phyloP scores from a whole-genome alignment of 1,140 invertebrate species.

The Matsumurasca onukii region DNA sequence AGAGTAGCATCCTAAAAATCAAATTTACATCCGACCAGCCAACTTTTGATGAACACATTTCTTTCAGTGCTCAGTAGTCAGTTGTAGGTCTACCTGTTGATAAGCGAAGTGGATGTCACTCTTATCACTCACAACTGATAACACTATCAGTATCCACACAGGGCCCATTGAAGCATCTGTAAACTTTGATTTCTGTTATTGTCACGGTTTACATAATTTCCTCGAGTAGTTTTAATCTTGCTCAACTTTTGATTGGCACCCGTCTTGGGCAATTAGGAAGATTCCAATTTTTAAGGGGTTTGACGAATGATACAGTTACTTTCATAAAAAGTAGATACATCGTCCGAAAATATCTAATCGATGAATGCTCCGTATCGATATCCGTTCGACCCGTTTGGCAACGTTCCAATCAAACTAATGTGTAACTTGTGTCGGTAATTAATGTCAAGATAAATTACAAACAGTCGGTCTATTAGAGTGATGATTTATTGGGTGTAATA shows the following conservation, averaged over 20 bases:
- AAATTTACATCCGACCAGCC: too few relatives aligned
- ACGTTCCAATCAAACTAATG: not conserved
- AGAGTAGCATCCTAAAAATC: too few relatives aligned
- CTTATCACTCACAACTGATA: constrained; percentile 8
- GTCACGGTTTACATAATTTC: constrained; percentile 10
- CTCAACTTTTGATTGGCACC: not conserved
- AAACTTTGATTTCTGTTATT: constrained; percentile 18
- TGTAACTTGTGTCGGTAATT: constrained; percentile 14
- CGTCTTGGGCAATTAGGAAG: too few relatives aligned
- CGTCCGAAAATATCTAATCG: too few relatives aligned
- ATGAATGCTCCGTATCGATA: not conserved
- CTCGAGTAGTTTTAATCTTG: constrained; percentile 5
- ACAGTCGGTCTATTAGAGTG: constrained; percentile 13
- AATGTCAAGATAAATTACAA: constrained; percentile 17
- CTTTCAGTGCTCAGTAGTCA: too few relatives aligned
- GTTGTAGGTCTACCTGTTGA: constrained; percentile 14
- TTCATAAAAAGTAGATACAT: too few relatives aligned
- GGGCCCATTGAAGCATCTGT: constrained; percentile 17
- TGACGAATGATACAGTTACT: not conserved
- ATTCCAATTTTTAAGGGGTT: not conserved
- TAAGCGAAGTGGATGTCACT: constrained; percentile 14
- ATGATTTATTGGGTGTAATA: constrained; percentile 11
- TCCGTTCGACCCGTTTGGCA: not conserved
- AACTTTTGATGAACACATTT: too few relatives aligned
- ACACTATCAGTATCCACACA: constrained; percentile 1